Conservation (phyloP, 2,888 invertebrate species). For the Alentia gelatinosa region DNA sequence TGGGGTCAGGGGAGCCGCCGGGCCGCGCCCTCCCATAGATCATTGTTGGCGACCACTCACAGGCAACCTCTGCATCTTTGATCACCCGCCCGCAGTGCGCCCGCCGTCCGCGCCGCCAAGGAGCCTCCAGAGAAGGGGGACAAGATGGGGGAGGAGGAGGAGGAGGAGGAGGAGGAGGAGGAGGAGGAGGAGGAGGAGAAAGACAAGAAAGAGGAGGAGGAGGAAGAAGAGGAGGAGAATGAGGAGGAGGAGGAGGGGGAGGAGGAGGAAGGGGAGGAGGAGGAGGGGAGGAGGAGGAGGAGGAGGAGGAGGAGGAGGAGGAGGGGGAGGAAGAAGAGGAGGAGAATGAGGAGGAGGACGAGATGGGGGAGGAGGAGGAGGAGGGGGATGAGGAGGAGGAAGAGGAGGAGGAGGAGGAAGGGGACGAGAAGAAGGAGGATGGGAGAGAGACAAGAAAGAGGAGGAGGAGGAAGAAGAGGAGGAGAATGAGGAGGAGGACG, state of each 20-base stretch:
- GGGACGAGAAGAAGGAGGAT: not conserved
- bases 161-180: not conserved
- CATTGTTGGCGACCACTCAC: no score
- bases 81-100: no score
- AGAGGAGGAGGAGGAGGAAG: not conserved
- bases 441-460: not conserved
- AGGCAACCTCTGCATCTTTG: no score
- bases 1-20: no score
- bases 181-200: not conserved
- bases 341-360: not conserved
- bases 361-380: not conserved
- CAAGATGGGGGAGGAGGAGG: not conserved
- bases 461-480: not conserved
- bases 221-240: not conserved
- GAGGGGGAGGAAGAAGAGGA: not conserved
- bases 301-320: not conserved
- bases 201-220: not conserved
- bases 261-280: not conserved
- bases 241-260: not conserved
- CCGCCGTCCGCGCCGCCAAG: no score
- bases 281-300: not conserved
- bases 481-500: not conserved
- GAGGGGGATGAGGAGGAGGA: not conserved
- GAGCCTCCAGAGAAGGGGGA: not conserved
- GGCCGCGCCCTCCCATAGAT: no score